Base-by-base conservation (phyloP, 2,113 vertebrate species). In the Hemicordylus capensis region DNA sequence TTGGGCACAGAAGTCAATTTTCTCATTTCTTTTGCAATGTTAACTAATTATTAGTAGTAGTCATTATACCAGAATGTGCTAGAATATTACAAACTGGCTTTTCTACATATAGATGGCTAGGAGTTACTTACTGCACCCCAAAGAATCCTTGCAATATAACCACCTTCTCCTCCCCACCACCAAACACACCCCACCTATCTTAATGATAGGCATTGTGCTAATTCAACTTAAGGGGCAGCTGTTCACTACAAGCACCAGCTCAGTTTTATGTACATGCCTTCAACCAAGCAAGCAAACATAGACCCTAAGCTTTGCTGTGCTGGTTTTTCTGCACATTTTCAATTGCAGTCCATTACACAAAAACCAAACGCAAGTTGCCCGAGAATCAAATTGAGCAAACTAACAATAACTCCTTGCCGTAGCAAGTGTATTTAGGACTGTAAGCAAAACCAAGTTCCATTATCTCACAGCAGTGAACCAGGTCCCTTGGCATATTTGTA, bases 401-500 rank as follows among this genome's bases (percentile, higher is more conserved):
- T 61, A 73, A 69, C 70, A 73, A 59, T 59, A 44, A 72, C 56
- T 42, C 4, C 54, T 59, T 46, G 26, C 37, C 12, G 17, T 44
- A 46, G 39, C 15, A 82, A 82, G 54, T 73, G 67, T 24, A 59
- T 73, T 42, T 72, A 24, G 39, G 20, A 73, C 70, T 22, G 37
- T 73, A 82, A 73, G 54, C 80, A 73, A 82, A 82, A 73, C 6
- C 17, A 17, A 73, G 37, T 82, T 73, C 67, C 67, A 82, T 82
- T 73, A 82, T 42, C 54, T 56, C 80, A 46, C 80, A 59, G 69
- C 28, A 61, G 67, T 70, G 48, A 39, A 69, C n/a, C 51, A 20
- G 17, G 24, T 81, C 66, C 80, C 80, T 58, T 72, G 66, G 26
- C 80, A 56, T 81, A 81, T 58, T 42, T 31, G 66, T 81, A 81